phyloP scores from a whole-genome alignment of 2,888 invertebrate species.

The Tachystola acroxantha region DNA sequence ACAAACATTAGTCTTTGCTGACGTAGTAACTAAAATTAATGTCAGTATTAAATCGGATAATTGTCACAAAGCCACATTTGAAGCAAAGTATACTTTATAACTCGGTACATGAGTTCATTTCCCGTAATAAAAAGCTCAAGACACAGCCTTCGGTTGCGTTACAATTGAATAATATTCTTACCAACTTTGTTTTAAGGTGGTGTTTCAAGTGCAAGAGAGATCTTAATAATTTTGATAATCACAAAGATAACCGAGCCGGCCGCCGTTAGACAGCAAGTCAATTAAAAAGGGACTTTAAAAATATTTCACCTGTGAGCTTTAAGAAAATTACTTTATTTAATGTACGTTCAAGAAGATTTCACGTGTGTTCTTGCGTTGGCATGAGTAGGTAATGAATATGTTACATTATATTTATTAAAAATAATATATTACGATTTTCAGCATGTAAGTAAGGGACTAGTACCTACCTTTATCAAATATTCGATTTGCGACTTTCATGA shows the following conservation, averaged over 20 bases:
- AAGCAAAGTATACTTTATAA: neutral
- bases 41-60: slow-evolving; percentile 17
- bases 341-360: slow-evolving; percentile 4
- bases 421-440: too few species aligned
- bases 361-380: neutral
- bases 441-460: too few species aligned
- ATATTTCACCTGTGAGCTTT: slow-evolving; percentile 26
- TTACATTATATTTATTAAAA: too few species aligned
- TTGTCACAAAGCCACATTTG: slow-evolving; percentile 12
- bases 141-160: neutral
- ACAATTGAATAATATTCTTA: slow-evolving; percentile 1
- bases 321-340: slow-evolving; percentile 24
- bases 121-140: neutral
- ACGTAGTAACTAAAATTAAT: slow-evolving; percentile 19
- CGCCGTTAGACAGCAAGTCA: slow-evolving; percentile 25
- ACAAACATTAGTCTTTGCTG: slow-evolving; percentile 18
- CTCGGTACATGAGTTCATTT: neutral
- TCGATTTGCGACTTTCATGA: too few species aligned
- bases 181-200: slow-evolving; percentile 3
- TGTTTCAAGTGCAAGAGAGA: slow-evolving; percentile 1
- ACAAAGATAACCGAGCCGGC: slow-evolving; percentile 22
- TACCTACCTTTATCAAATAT: too few species aligned
- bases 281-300: slow-evolving; percentile 28
- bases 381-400: too few species aligned
- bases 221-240: slow-evolving; percentile 24